Conservation (phyloP, 2,888 invertebrate genomes). For the Kryphioiulus occultus region DNA sequence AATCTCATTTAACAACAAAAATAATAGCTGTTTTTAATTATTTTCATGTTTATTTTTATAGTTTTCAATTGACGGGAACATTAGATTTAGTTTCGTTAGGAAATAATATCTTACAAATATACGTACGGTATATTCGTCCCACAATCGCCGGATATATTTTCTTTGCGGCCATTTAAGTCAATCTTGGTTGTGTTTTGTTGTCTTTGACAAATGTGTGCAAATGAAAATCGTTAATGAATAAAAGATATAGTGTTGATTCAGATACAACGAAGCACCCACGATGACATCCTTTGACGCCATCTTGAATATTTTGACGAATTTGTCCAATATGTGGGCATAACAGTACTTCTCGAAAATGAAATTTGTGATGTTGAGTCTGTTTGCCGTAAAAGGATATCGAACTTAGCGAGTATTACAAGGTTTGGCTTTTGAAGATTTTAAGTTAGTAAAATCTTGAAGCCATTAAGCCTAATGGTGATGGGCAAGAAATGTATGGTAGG, state of each 20-base stretch:
- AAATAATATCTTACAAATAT: too few relatives aligned
- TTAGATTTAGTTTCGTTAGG: too few relatives aligned
- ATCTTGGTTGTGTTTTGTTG: not conserved
- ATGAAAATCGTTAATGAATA: slow-evolving; percentile 6
- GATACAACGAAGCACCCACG: not conserved
- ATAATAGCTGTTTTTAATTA: too few relatives aligned
- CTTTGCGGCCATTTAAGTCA: not conserved
- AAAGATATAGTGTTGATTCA: not conserved
- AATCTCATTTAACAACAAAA: too few relatives aligned
- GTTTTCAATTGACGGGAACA: too few relatives aligned
- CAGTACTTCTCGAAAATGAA: not conserved
- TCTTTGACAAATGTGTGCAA: not conserved
- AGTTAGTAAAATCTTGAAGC: too few relatives aligned
- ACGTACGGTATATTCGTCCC: too few relatives aligned
- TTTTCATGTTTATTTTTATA: too few relatives aligned
- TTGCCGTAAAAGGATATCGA: not conserved
- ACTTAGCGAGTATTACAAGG: not conserved
- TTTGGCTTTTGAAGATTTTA: slow-evolving; percentile 21
- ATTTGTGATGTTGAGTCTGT: not conserved
- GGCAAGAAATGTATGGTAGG: too few relatives aligned
- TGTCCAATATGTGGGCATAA: not conserved
- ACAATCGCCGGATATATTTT: too few relatives aligned
- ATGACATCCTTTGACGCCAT: not conserved
- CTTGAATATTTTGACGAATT: not conserved
- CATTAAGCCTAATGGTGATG: too few relatives aligned